Base-by-base conservation (phyloP, 2,888 invertebrate species). In the Linyphia triangularis region DNA sequence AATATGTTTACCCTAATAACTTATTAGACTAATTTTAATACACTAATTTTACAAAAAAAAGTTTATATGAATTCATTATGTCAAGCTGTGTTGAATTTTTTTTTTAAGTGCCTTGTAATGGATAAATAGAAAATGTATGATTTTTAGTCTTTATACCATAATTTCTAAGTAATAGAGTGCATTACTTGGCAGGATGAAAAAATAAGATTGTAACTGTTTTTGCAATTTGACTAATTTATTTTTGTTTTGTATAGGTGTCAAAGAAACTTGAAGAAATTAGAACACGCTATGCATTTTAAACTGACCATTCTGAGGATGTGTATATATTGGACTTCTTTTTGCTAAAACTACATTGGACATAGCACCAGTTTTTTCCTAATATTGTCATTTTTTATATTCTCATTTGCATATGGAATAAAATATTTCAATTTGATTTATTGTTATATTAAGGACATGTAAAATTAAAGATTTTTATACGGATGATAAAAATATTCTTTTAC, bases 211-310 rank as follows among this genome's bases (percentile, higher is more conserved):
- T 28, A 10, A 63, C 9, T 26, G 2, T 28, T 24, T 3, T 24
- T 26, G 24, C 28, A 63, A 26, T 3, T 37, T 69, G 10, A 43
- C n/a, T n/a, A n/a, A n/a, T 51, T 40, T 37, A 16, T 6, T 63
- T 84, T 59, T 37, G 16, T 57, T 37, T 30, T 37, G 92, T 92
- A 63, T 91, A 93, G 93, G 93, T 99, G 9, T 98, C 98, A 7
- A 99, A 99, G 93, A 99, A 99, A 93, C 94, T 99, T 79, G 99
- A 99, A 94, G 99, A 99, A 93, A 97, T 99, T 91, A 95, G 99
- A 93, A 99, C 99, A 59, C 95, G 99, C 94, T 99, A 98, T 93
- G 99, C 99, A 7, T 99, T 99, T 94, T 99, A 97, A 95, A 30
- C 0, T 0, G 13, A 10, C 13, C 40, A 59, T 59, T n/a, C n/a